Conservation (phyloP, 2,113 vertebrate genomes). For the Shinisaurus crocodilurus region DNA sequence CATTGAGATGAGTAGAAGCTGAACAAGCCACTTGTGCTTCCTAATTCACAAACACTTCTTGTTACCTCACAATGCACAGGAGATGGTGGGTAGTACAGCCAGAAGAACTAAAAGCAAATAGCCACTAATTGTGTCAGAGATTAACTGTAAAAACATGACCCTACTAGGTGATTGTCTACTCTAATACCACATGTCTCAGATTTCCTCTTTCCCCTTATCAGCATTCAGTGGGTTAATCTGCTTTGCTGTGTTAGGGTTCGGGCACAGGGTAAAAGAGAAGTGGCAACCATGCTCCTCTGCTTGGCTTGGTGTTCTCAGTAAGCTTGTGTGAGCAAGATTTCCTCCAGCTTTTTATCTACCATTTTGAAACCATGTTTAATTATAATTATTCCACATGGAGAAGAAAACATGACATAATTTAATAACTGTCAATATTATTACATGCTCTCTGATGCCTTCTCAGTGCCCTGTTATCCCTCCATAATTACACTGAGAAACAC, state of each 20-base stretch:
- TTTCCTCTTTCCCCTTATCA: neutral
- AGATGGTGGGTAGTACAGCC: neutral
- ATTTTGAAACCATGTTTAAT: neutral
- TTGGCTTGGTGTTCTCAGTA: neutral
- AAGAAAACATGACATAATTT: neutral
- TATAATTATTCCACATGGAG: neutral
- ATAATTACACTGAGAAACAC: neutral
- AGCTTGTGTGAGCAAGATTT: neutral
- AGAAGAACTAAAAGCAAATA: neutral
- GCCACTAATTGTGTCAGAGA: neutral
- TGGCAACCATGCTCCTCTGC: neutral
- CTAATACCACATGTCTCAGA: neutral
- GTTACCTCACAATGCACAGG: neutral
- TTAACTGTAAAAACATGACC: neutral
- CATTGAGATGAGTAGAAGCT: neutral
- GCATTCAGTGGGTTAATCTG: neutral
- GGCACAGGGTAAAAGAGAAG: neutral
- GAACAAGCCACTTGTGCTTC: rapidly evolving
- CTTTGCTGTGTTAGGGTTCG: neutral
- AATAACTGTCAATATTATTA: neutral
- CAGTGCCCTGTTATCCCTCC: neutral
- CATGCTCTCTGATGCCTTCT: neutral
- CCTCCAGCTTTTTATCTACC: neutral
- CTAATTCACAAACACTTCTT: neutral
- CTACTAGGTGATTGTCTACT: neutral